Evolutionary conservation across 1,140 invertebrate species (phyloP).

Genomic region (Tyrophagus putrescentiae): DNA sequence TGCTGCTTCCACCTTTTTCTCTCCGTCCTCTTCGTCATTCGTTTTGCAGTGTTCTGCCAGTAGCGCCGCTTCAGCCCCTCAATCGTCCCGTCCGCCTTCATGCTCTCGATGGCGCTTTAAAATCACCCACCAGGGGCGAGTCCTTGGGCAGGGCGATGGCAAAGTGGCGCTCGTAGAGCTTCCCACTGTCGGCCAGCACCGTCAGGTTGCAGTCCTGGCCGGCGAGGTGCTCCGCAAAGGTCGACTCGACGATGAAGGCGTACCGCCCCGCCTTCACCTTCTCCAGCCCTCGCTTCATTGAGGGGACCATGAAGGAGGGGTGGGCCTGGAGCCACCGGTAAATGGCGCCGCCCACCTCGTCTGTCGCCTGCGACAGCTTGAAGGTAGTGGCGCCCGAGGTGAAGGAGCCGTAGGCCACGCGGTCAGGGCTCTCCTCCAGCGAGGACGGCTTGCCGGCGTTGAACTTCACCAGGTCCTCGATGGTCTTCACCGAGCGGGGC

Average conservation of each 20-base stretch:
- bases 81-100: neutral
- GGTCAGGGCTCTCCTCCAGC: neutral
- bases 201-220: slow-evolving; percentile 8
- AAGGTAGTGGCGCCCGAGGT: neutral
- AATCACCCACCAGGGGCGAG: too few species aligned
- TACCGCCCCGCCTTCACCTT: neutral
- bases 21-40: too few species aligned
- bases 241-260: slow-evolving; percentile 13
- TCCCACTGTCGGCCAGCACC: neutral
- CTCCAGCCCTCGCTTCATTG: neutral
- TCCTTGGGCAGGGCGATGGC: slow-evolving; percentile 12
- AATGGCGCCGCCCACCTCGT: neutral
- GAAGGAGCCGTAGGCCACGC: neutral
- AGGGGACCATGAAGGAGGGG: neutral
- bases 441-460: neutral
- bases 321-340: neutral
- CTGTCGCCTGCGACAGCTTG: neutral
- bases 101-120: slow-evolving; percentile 12
- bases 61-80: neutral
- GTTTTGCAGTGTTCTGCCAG: slow-evolving; percentile 3
- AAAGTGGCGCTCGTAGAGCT: neutral
- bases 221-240: neutral
- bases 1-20: too few species aligned
- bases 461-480: neutral
- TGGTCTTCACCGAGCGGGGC: neutral